A percentile compares a stretch with the other conserved stretches of the same genome.
phyloP scores from a whole-genome alignment of 1,140 invertebrate genomes.

The Zaprionus inermis region DNA sequence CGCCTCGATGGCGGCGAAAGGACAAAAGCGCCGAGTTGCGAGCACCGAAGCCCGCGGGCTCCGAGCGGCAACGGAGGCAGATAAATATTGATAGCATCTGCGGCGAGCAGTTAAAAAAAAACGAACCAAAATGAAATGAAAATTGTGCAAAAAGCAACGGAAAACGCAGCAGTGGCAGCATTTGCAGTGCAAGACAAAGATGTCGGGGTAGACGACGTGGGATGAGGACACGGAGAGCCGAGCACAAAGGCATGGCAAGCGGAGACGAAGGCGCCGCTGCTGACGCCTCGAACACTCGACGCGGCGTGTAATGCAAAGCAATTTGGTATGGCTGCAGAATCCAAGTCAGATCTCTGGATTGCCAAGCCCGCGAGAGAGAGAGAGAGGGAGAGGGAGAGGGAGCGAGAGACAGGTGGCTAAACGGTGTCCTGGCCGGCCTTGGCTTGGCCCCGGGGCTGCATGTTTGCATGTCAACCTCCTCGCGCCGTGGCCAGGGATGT shows the following conservation, averaged over 20 bases:
- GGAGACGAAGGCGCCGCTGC: slow-evolving; percentile 4
- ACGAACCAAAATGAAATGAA: slow-evolving; percentile 62
- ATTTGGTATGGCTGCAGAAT: slow-evolving; percentile 47
- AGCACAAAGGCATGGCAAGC: slow-evolving; percentile 42
- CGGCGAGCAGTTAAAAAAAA: slow-evolving; percentile 74
- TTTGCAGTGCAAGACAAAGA: neutral
- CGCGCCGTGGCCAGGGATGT: neutral
- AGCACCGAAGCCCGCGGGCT: neutral
- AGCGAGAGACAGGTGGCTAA: slow-evolving; percentile 47
- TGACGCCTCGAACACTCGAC: slow-evolving; percentile 43
- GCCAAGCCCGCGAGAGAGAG: neutral
- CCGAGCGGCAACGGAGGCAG: slow-evolving; percentile 36
- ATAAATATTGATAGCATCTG: slow-evolving; percentile 80
- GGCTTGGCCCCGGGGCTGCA: slow-evolving; percentile 30
- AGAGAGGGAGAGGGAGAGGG: neutral
- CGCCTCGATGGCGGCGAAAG: slow-evolving; percentile 33
- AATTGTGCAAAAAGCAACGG: slow-evolving; percentile 33
- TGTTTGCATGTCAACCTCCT: slow-evolving; percentile 62
- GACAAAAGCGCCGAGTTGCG: slow-evolving; percentile 42
- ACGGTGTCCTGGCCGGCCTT: slow-evolving; percentile 46
- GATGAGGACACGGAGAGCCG: neutral
- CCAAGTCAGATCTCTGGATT: slow-evolving; percentile 16
- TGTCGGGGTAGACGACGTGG: neutral
- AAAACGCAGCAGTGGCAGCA: slow-evolving; percentile 16
- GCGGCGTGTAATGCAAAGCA: slow-evolving; percentile 70